Evolutionary conservation across 2,797 vertebrate species (phyloP), one percentile per base, ranked within the genome.

Genomic region (Ctenopoma kingsleyae): DNA sequence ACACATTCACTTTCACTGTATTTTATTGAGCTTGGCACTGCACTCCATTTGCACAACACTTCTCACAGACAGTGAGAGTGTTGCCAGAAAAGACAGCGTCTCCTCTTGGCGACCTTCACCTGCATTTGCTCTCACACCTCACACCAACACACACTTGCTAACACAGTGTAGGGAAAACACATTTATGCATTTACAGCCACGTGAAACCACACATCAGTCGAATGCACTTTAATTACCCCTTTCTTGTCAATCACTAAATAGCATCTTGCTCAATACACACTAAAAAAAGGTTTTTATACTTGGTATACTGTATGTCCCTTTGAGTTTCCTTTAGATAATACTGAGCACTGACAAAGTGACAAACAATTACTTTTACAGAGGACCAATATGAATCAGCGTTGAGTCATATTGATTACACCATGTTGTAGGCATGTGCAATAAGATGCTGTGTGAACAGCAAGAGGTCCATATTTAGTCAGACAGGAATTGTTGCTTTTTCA

Each of bases 41-140:
- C 22, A 4, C 53, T 67, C 67, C 64, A 72, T 84, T 81, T 60
- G 46, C 48, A 32, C 79, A 67, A 71, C 78, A 82, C 76, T 67
- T 71, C 38, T 60, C 54, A 48, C 32, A 44, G 65, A 53, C 76
- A 47, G 60, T 59, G 67, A 82, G 78, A 78, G 62, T 57, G 55
- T 71, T 88, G 83, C 85, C 87, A 32, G 87, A 81, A 79, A 84
- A 56, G 63, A 19, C 69, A 52, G 64, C 12, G 43, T 66, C 61
- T 67, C 82, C 80, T 71, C 63, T 56, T 44, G 12, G 43, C 56
- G 87, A 91, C 91, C 87, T 91, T 90, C 88, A 89, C 81, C 82
- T 76, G 78, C 46, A 80, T 83, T 78, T 72, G 70, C 63, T 59
- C 44, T 69, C 57, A n/a, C 41, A n/a, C 41, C 60, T 71, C 64